Evolutionary conservation across 2,797 vertebrate species (phyloP).

Genomic region (Phrynocephalus forsythii): DNA sequence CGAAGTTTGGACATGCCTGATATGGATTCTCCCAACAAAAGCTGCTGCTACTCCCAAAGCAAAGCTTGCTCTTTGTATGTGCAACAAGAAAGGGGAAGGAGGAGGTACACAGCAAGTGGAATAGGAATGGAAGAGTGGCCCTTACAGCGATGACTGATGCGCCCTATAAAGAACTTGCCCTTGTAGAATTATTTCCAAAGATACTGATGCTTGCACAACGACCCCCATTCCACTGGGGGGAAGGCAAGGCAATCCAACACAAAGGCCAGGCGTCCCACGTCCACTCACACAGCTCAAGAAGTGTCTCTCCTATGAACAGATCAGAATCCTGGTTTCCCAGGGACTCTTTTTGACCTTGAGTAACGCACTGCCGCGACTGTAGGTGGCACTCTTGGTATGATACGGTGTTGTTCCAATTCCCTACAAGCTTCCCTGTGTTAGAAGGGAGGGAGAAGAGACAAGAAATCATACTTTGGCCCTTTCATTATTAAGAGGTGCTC

Average conservation of each 20-base stretch:
- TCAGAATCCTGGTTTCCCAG: no score
- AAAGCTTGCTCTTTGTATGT: background rate
- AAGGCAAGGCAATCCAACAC: background rate
- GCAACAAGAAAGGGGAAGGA: background rate
- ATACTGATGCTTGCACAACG: background rate
- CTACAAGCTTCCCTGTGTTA: no score
- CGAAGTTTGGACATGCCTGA: no score
- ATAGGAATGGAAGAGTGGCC: background rate
- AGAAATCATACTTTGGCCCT: background rate
- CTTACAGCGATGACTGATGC: conserved; percentile 11
- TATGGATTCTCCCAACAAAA: background rate
- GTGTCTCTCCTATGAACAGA: background rate
- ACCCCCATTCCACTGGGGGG: background rate
- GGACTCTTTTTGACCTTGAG: background rate
- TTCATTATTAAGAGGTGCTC: background rate
- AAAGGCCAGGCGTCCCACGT: background rate
- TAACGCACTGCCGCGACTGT: background rate
- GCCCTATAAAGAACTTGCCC: background rate
- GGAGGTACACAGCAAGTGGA: background rate
- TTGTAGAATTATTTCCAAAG: background rate
- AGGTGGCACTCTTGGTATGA: conserved; percentile 1
- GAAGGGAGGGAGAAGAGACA: no score
- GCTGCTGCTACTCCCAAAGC: background rate
- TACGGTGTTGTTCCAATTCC: background rate
- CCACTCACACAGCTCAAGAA: background rate